Evolutionary conservation across 2,113 vertebrate genomes (phyloP).

Genomic region (Otus sunia): DNA sequence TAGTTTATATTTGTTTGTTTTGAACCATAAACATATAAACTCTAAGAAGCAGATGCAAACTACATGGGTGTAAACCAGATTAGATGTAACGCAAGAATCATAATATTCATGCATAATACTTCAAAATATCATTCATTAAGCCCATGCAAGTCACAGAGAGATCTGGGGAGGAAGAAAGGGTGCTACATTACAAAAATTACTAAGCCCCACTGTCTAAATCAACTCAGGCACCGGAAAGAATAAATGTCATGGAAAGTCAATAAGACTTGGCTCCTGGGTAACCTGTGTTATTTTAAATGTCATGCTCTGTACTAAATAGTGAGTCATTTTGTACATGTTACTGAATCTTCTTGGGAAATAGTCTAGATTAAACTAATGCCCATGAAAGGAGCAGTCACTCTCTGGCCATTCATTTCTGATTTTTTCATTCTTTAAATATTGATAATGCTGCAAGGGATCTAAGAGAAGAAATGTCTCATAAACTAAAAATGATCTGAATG

Average conservation of each 20-base stretch:
- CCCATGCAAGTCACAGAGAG: neutral
- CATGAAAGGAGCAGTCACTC: neutral
- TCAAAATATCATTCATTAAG: neutral
- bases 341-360: neutral
- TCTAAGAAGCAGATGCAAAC: neutral
- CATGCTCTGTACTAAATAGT: constrained; percentile 1
- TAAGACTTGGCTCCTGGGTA: neutral
- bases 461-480: neutral
- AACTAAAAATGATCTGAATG: neutral
- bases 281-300: constrained; percentile 37
- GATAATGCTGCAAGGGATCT: neutral
- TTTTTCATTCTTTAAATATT: neutral
- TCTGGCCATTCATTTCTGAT: neutral
- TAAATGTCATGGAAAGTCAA: constrained; percentile 47
- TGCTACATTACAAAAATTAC: neutral
- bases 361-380: neutral
- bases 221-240: neutral
- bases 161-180: neutral
- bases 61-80: neutral
- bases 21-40: neutral
- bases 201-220: neutral
- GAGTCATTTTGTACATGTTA: constrained; percentile 2
- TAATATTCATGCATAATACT: neutral
- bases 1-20: neutral
- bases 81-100: neutral